Evolutionary conservation across 1,140 invertebrate genomes (phyloP), one percentile per base, ranked within the genome.

Genomic region (Notospermus geniculatus): DNA sequence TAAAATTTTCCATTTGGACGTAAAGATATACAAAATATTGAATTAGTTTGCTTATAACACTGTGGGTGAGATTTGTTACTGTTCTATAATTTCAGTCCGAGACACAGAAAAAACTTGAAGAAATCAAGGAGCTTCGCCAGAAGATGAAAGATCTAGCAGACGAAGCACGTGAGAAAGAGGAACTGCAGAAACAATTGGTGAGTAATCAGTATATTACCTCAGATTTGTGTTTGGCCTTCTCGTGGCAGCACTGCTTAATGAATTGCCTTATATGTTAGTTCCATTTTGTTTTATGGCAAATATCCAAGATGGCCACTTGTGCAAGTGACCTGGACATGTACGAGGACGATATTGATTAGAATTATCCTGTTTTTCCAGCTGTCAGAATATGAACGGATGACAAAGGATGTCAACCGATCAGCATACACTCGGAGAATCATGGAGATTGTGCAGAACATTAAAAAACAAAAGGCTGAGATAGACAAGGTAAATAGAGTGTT

Each of bases 371-470:
- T 62, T 25, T 64, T 70, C 23, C 58, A 91, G 66, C 73, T 85
- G 57, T 80, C 84, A 19, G 88, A 89, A 72, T 87, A 87, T 79
- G 86, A 89, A 68, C 88, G 88, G 76, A 81, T 90, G 67, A 83
- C 85, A 0, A 87, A 86, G 72, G 85, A 87, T 71, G 79, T 85
- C 1, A 85, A 82, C 57, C 88, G 92, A 69, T 90, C 91, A 52
- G 88, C 91, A 23, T 97, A 96, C 69, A 97, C 93, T 45, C 87
- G 89, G 75, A 84, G 92, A 75, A 97, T 97, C 65, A 83, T 93
- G 70, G 93, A 97, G 84, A 96, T 97, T 70, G 92, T 97, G 66
- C 89, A 88, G 23, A 97, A 95, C 81, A 93, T 97, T 52, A 89
- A 90, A 58, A 97, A 96, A 80, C 94, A 97, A 78, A 91, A 92